Evolutionary conservation across 2,797 vertebrate genomes (phyloP).

Genomic region (Sebastes ruberrimus): DNA sequence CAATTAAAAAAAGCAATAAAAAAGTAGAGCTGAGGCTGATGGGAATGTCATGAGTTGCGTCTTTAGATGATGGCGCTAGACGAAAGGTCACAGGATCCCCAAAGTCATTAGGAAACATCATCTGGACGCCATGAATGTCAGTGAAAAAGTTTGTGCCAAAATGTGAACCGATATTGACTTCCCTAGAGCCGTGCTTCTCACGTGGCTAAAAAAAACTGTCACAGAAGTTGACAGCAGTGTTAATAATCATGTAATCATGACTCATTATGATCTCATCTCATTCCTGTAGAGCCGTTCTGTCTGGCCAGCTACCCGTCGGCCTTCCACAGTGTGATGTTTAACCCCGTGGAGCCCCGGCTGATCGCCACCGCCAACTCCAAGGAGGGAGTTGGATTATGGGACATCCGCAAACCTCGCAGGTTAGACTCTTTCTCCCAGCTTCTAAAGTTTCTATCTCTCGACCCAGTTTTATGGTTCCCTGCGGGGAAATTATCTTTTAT

Average conservation of each 20-base stretch:
- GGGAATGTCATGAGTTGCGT: not conserved
- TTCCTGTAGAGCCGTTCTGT: conserved; percentile 93
- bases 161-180: not conserved
- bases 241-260: not conserved
- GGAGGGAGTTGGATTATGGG: conserved; percentile 98
- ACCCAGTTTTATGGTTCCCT: not conserved
- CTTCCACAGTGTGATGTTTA: conserved; percentile 99
- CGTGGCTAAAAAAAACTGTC: not conserved
- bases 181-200: not conserved
- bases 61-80: not conserved
- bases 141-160: not conserved
- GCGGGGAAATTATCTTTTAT: not conserved
- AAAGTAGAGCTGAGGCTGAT: not conserved
- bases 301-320: conserved; percentile 98
- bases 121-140: not conserved
- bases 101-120: not conserved
- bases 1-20: too few species aligned
- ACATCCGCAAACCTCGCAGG: conserved; percentile 98
- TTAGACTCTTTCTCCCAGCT: conserved; percentile 48
- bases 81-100: not conserved
- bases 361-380: conserved; percentile 99
- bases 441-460: not conserved
- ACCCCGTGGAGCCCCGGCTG: conserved; percentile 95
- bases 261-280: not conserved
- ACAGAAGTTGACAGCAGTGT: not conserved